Evolutionary conservation across 2,797 vertebrate genomes (phyloP).

Genomic region (Nyctalus aviator): DNA sequence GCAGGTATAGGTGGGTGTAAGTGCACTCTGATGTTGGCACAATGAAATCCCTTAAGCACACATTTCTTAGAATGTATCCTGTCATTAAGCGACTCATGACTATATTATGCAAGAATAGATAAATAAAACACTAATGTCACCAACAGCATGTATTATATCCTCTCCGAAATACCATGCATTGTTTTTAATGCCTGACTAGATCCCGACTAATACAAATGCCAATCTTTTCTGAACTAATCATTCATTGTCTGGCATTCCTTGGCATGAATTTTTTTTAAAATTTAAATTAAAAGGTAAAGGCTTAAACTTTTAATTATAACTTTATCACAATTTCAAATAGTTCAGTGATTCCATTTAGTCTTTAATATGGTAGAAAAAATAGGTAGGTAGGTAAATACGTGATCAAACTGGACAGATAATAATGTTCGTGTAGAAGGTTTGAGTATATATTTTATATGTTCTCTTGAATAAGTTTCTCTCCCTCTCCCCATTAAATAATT

Average conservation of each 20-base stretch:
- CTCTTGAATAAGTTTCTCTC: neutral
- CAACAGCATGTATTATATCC: neutral
- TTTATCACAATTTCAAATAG: conserved; percentile 4
- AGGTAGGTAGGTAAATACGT: neutral
- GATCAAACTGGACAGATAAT: neutral
- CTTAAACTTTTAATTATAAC: conserved; percentile 4
- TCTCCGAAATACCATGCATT: conserved; percentile 17
- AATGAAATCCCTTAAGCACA: neutral
- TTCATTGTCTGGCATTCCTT: neutral
- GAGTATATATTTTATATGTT: neutral
- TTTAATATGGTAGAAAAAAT: neutral
- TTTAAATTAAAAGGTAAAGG: conserved; percentile 18
- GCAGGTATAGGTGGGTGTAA: neutral
- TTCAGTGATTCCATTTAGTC: neutral
- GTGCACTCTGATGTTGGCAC: neutral
- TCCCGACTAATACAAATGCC: neutral
- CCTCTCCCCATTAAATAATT: neutral
- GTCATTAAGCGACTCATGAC: neutral
- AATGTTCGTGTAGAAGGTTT: neutral
- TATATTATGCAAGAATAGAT: neutral
- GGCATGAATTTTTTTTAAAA: neutral
- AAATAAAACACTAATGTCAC: conserved; percentile 1
- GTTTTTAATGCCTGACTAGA: conserved; percentile 1
- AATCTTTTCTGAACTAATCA: neutral
- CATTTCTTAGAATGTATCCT: neutral